Percentiles rank a stretch among this genome's conserved stretches.
These are phyloP conservation scores for Enteromius treurensis DNA, from an alignment of 2,797 vertebrate genomes.

Conservation along the genomic window DNA sequence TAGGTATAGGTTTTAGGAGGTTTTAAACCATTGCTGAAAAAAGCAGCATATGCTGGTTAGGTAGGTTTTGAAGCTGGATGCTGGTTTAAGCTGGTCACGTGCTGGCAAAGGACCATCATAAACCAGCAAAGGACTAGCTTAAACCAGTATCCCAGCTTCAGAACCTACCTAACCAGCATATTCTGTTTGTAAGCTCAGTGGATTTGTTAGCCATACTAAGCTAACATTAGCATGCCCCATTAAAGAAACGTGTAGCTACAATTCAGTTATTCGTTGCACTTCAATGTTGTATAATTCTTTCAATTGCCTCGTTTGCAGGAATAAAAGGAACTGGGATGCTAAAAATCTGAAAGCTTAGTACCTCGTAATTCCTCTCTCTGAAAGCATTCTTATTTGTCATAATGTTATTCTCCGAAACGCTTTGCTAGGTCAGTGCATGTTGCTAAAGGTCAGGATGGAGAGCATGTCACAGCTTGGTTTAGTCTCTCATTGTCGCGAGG, in stretches of 20 bases:
- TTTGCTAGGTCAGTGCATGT: constrained; percentile 15
- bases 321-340: background rate
- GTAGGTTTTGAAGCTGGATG: no score
- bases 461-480: constrained; percentile 53
- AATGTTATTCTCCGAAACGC: background rate
- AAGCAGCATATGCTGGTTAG: no score
- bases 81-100: no score
- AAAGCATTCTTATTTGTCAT: background rate
- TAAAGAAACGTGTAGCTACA: constrained; percentile 45
- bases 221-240: constrained; percentile 37
- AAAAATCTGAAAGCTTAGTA: background rate
- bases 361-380: background rate
- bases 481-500: constrained; percentile 30
- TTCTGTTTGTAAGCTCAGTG: background rate
- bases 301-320: no score
- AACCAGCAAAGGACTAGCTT: no score
- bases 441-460: constrained; percentile 37
- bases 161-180: no score
- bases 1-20: background rate
- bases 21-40: background rate
- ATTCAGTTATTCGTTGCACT: constrained; percentile 46
- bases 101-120: no score
- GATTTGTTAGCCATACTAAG: constrained; percentile 6
- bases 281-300: constrained; percentile 35
- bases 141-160: no score